Percentiles rank a stretch among this genome's conserved stretches.
phyloP scores from a whole-genome alignment of 1,140 invertebrate species.

The Chionoecetes opilio region DNA sequence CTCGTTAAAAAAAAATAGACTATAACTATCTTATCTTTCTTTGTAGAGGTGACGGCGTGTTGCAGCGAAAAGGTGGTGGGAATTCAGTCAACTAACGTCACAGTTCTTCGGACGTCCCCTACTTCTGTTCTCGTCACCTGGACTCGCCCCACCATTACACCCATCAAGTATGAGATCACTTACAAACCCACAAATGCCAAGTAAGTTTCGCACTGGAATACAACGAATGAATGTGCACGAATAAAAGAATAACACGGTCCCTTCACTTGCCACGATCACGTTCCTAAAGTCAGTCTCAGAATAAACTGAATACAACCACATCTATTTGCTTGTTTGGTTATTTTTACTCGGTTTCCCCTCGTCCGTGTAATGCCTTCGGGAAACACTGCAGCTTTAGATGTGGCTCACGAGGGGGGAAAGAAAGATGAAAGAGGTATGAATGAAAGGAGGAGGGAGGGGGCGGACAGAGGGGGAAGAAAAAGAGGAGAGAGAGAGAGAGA shows the following conservation, averaged over 20 bases:
- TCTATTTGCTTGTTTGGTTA: background rate
- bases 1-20: too few species aligned
- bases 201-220: slow-evolving; percentile 33
- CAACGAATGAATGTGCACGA: background rate
- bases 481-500: background rate
- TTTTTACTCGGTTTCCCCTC: background rate
- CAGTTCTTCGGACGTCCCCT: slow-evolving; percentile 50
- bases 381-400: background rate
- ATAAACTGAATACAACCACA: background rate
- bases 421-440: background rate
- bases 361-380: background rate
- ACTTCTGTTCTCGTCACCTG: slow-evolving; percentile 67
- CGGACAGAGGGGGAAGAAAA: too few species aligned
- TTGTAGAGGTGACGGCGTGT: slow-evolving; percentile 35
- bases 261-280: background rate
- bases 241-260: background rate
- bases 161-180: slow-evolving; percentile 69
- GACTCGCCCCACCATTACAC: background rate
- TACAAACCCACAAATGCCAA: slow-evolving; percentile 73
- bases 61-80: background rate
- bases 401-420: background rate
- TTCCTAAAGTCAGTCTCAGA: background rate
- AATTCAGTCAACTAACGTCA: slow-evolving; percentile 43
- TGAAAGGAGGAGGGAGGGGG: too few species aligned
- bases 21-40: background rate